phyloP scores from a whole-genome alignment of 2,113 vertebrate genomes.

The Xenopus borealis region DNA sequence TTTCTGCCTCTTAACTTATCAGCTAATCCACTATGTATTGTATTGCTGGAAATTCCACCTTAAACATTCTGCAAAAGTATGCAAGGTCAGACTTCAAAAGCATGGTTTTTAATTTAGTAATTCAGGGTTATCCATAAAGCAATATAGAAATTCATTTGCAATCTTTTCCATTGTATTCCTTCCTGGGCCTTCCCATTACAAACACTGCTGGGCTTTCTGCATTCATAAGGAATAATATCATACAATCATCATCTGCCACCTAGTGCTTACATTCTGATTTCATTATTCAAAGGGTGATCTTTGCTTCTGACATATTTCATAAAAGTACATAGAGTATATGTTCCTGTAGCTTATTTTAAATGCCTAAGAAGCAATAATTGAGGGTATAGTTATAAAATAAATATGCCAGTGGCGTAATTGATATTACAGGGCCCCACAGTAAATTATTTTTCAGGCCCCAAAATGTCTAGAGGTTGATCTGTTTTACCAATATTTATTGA shows the following conservation, averaged over 20 bases:
- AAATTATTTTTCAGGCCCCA: no score
- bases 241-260: slow-evolving; percentile 23
- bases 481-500: no score
- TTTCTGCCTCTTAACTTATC: neutral
- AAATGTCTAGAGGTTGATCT: no score
- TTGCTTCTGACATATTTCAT: neutral
- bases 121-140: neutral
- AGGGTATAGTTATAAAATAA: no score
- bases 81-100: no score
- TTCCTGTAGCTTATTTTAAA: no score
- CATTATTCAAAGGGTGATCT: neutral
- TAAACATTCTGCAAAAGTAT: neutral
- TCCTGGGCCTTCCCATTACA: neutral
- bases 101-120: neutral
- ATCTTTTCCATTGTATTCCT: neutral
- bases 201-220: neutral
- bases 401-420: no score
- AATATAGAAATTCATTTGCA: no score
- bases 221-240: neutral
- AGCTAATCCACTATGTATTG: neutral
- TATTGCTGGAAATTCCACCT: neutral
- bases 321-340: no score
- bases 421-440: no score
- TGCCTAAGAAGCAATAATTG: no score
- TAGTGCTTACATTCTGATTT: slow-evolving; percentile 23